A percentile compares a stretch with the other conserved stretches of the same genome.
These are phyloP conservation scores for Hartigia nigra DNA, from an alignment of 2,888 invertebrate genomes.

Conservation along the genomic window DNA sequence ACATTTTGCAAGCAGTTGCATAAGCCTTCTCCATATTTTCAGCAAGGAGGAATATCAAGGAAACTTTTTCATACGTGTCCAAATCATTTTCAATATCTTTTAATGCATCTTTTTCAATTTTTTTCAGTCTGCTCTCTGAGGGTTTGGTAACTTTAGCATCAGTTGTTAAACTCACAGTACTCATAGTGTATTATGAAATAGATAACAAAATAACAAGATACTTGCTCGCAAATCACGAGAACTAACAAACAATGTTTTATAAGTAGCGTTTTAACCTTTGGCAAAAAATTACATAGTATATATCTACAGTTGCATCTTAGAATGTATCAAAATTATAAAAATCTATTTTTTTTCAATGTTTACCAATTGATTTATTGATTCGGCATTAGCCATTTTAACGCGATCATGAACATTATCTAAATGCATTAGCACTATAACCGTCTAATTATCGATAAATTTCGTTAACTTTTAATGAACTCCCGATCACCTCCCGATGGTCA, in stretches of 20 bases:
- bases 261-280: neutral
- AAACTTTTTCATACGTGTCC: conserved; percentile 66
- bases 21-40: conserved; percentile 45
- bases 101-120: neutral
- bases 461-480: no score
- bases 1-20: conserved; percentile 17
- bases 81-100: conserved; percentile 64
- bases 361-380: no score
- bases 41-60: conserved; percentile 57
- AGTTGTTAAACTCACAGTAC: neutral
- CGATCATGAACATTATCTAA: neutral
- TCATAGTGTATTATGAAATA: neutral
- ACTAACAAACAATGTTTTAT: neutral
- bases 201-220: neutral
- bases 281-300: no score
- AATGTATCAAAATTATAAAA: no score
- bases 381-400: neutral
- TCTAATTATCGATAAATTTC: neutral
- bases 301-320: no score
- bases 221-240: no score
- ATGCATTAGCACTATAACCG: neutral
- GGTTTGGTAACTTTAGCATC: neutral
- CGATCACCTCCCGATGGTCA: neutral
- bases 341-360: no score
- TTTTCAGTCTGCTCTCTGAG: neutral